Percentiles rank a stretch among this genome's conserved stretches.
Conservation (phyloP, 2,797 vertebrate species). For the Brachyrhaphis roseni region DNA sequence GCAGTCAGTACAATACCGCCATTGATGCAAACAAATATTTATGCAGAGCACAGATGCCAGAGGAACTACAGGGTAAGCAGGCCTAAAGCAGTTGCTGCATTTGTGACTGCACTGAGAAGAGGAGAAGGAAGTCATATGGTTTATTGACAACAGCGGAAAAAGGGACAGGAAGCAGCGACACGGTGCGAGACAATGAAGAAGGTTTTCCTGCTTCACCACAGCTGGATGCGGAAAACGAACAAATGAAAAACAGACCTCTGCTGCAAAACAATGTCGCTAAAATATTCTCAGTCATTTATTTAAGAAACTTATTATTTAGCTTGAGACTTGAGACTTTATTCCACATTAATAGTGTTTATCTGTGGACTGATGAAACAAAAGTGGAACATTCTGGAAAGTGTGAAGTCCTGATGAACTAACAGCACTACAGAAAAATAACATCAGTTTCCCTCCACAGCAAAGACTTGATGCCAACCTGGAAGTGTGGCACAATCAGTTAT, state of each 20-base stretch:
- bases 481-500: background rate
- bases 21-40: slow-evolving; percentile 75
- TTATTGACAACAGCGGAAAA: slow-evolving; percentile 62
- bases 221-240: slow-evolving; percentile 17
- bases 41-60: slow-evolving; percentile 68
- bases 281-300: background rate
- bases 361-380: background rate
- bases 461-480: background rate
- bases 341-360: background rate
- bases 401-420: background rate
- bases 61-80: slow-evolving; percentile 55
- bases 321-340: no score
- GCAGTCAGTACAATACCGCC: slow-evolving; percentile 61
- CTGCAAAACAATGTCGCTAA: background rate
- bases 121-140: slow-evolving; percentile 54
- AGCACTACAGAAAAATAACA: background rate
- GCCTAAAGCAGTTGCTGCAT: slow-evolving; percentile 30
- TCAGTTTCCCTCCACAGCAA: background rate
- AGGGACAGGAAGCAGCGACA: slow-evolving; percentile 63
- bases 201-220: slow-evolving; percentile 62
- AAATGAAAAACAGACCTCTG: background rate
- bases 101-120: slow-evolving; percentile 51
- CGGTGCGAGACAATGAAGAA: slow-evolving; percentile 54
- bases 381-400: background rate
- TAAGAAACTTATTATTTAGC: background rate